A percentile compares a stretch with the other conserved stretches of the same genome.
Conservation (phyloP, 1,140 invertebrate species). For the Reticulitermes speratus region DNA sequence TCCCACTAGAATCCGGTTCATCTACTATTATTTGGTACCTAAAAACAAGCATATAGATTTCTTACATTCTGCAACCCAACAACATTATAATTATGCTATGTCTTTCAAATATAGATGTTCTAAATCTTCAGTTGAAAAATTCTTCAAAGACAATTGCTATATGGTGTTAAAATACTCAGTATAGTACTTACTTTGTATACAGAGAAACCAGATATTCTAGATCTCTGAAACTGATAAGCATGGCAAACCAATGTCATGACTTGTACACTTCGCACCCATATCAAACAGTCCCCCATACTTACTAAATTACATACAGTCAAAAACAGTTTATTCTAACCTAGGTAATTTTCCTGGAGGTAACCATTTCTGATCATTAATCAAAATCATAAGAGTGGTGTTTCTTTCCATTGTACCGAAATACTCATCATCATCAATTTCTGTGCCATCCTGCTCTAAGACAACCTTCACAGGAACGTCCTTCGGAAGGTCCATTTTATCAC, state of each 20-base stretch:
- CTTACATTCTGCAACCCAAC: too few species aligned
- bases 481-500: constrained; percentile 59
- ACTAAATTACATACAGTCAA: too few species aligned
- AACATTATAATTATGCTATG: too few species aligned
- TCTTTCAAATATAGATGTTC: too few species aligned
- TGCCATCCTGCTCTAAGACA: constrained; percentile 79
- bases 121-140: too few species aligned
- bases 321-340: constrained; percentile 23
- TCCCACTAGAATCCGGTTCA: constrained; percentile 23
- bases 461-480: constrained; percentile 63
- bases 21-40: constrained; percentile 27
- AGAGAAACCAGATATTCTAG: too few species aligned
- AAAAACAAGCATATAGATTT: neutral
- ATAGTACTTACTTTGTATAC: too few species aligned
- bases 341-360: constrained; percentile 40
- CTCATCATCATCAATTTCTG: constrained; percentile 85
- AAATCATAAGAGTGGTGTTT: constrained; percentile 77
- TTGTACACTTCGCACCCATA: neutral
- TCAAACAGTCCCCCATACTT: too few species aligned
- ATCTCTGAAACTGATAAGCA: too few species aligned
- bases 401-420: constrained; percentile 81
- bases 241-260: neutral
- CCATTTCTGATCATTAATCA: constrained; percentile 74
- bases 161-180: too few species aligned
- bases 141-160: too few species aligned